Evolutionary conservation across 2,888 invertebrate genomes (phyloP).

Genomic region (Nineta flava): DNA sequence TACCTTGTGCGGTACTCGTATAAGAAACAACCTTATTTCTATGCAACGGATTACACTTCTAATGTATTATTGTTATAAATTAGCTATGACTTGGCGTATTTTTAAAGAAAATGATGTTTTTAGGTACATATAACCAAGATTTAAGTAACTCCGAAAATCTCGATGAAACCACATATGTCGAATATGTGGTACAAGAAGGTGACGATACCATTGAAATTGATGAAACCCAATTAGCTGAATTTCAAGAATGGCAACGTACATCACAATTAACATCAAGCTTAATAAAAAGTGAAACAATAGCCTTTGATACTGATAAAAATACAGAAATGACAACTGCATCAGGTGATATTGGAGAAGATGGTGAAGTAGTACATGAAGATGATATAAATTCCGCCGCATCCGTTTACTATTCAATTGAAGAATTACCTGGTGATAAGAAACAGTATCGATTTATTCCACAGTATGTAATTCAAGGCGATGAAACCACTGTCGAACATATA

Average conservation of each 20-base stretch:
- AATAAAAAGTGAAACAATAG: background rate
- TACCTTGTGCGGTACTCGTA: no score
- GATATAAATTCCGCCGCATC: background rate
- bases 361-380: background rate
- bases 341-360: no score
- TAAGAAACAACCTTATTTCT: no score
- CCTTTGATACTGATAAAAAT: background rate
- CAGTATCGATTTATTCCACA: background rate
- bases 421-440: background rate
- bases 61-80: no score
- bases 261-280: background rate
- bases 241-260: conserved; percentile 4
- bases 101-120: no score
- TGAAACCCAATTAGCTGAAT: conserved; percentile 4
- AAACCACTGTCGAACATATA: background rate
- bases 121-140: background rate
- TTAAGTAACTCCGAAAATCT: background rate
- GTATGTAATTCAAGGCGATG: background rate
- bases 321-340: background rate
- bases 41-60: no score
- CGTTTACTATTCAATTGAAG: background rate
- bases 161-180: background rate
- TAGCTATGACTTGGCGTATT: no score
- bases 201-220: conserved; percentile 5
- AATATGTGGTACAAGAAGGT: conserved; percentile 3